A percentile compares a stretch with the other conserved stretches of the same genome.
Evolutionary conservation across 2,888 invertebrate genomes (phyloP).

Genomic region (Neuroscelio doddi): DNA sequence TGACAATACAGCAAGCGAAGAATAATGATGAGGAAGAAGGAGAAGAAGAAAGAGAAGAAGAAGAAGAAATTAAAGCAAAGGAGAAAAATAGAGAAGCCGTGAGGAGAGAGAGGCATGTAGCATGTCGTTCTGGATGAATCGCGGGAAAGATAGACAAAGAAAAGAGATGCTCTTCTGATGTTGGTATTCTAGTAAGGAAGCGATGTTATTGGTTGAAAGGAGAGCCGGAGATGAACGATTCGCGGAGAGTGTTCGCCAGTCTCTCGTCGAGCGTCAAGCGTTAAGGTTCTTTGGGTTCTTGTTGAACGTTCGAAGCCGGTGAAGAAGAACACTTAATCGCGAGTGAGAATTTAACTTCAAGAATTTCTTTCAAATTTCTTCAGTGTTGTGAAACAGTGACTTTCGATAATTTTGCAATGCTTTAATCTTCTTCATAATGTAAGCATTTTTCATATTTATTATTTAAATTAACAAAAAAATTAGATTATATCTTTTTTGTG

Average conservation of each 20-base stretch:
- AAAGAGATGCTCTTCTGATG: conserved; percentile 12
- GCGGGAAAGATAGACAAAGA: conserved; percentile 13
- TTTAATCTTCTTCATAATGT: background rate
- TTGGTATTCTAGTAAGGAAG: conserved; percentile 53
- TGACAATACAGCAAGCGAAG: conserved; percentile 9
- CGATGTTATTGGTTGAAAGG: conserved; percentile 57
- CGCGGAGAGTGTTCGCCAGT: conserved; percentile 58
- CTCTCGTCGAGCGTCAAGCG: conserved; percentile 56
- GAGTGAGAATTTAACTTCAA: background rate
- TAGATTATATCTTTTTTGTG: too few species aligned
- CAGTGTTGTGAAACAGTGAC: too few species aligned
- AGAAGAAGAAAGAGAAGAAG: conserved; percentile 16
- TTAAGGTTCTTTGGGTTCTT: conserved; percentile 14
- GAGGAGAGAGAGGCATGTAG: conserved; percentile 8
- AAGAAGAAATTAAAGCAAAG: conserved; percentile 20
- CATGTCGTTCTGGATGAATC: conserved; percentile 18
- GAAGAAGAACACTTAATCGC: background rate
- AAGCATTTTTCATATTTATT: too few species aligned
- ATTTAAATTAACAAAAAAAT: too few species aligned
- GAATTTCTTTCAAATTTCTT: too few species aligned
- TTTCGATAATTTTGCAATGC: background rate
- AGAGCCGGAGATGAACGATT: conserved; percentile 54
- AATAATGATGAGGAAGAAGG: conserved; percentile 10
- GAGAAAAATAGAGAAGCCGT: conserved; percentile 36
- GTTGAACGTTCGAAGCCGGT: background rate